These are phyloP conservation scores for Noturus placidus DNA, from an alignment of 2,113 vertebrate species.

Conservation along the genomic window DNA sequence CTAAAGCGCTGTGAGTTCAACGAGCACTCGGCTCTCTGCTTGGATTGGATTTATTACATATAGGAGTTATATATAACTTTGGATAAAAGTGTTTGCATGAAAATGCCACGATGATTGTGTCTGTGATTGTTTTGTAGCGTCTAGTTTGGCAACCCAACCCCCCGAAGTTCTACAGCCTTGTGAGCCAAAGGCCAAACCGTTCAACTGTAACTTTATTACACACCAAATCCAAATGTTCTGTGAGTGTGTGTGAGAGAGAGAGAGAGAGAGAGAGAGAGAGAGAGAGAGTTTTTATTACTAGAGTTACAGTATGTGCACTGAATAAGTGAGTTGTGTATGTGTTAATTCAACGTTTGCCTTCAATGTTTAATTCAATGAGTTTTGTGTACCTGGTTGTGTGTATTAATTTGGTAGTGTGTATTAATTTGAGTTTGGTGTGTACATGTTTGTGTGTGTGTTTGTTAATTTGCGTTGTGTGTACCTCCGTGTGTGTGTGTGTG, in stretches of 20 bases:
- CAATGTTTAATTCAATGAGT: too few species aligned
- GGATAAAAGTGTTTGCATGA: neutral
- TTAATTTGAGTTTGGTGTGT: neutral
- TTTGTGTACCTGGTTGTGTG: neutral
- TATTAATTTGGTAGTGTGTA: neutral
- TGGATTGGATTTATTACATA: neutral
- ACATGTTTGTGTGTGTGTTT: neutral
- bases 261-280: slow-evolving; percentile 31
- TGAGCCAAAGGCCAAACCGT: slow-evolving; percentile 60
- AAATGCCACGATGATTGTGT: neutral
- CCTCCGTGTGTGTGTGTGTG: neutral
- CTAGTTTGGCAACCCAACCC: neutral
- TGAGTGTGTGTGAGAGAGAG: neutral
- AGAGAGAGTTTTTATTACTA: neutral
- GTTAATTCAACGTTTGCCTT: neutral
- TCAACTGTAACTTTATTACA: slow-evolving; percentile 74
- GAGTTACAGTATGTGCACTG: neutral
- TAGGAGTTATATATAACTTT: neutral
- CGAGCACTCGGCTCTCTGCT: neutral
- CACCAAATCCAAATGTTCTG: slow-evolving; percentile 49
- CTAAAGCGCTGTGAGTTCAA: neutral
- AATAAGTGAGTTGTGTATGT: neutral
- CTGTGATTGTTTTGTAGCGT: neutral
- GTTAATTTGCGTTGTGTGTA: neutral
- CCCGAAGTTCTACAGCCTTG: slow-evolving; percentile 56